Evolutionary conservation across 2,888 invertebrate genomes (phyloP), one percentile per base, ranked within the genome.

Genomic region (Gerris lacustris): DNA sequence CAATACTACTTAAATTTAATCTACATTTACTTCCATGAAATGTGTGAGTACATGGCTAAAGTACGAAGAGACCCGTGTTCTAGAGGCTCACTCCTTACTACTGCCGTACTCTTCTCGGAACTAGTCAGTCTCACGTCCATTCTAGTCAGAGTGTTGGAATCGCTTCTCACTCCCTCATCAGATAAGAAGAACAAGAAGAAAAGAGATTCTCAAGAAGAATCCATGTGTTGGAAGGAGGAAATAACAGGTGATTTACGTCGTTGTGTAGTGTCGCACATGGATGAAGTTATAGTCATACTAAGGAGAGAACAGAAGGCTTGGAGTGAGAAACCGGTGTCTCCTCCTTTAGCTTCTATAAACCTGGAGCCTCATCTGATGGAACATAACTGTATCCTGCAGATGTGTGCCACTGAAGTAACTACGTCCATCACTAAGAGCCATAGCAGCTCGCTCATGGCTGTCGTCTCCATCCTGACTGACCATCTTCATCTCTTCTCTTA

Each of bases 181-280:
- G 76, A 81, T 62, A 86, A 84, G 77, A 86, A 85, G 76, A 82
- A 83, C 0, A 86, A 85, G 76, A 86, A 86, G 79, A 86, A 85
- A 69, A 75, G 74, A 63, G 73, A 74, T 44, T 45, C 70, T n/a
- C 7, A 64, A 64, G 64, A 64, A 64, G 18, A 9, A 18, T n/a
- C 18, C 7, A 18, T 31, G 7, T 18, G 31, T 18, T 64, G 64
- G 64, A 64, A 64, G 17, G 64, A 64, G 17, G 64, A 64, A 64
- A 64, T 64, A 4, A 64, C 17, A 64, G 17, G 17, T 1, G 64
- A 64, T 64, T 64, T 64, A 9, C 11, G 64, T 9, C 7, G 17
- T 2, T 64, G 64, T 17, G 18, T 64, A 9, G 9, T 17, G 18
- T n/a, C 18, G 2, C 17, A 31, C 64, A 9, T 17, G 18, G 17